Percentiles rank a stretch among this genome's conserved stretches.
phyloP scores from a whole-genome alignment of 2,113 vertebrate genomes.

The Neodontobutis hainanensis region DNA sequence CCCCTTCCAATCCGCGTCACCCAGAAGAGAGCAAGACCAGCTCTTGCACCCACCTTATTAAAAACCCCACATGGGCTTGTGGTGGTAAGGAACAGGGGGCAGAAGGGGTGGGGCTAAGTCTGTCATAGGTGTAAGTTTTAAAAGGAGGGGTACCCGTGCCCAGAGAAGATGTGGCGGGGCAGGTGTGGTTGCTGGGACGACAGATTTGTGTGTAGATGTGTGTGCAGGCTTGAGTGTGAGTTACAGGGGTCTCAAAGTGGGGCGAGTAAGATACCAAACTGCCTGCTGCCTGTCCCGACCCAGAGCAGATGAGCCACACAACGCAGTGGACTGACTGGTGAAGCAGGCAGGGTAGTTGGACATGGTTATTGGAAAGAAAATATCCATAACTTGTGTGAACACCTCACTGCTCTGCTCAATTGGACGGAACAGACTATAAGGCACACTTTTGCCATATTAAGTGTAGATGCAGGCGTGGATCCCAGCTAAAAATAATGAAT shows the following conservation, averaged over 20 bases:
- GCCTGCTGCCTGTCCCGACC: slow-evolving; percentile 7
- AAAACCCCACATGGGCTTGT: slow-evolving; percentile 71
- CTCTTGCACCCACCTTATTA: slow-evolving; percentile 76
- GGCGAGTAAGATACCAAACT: slow-evolving; percentile 24
- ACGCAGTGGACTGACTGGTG: background rate
- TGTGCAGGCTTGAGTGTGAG: slow-evolving; percentile 27
- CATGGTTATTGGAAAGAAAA: background rate
- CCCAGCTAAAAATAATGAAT: slow-evolving; percentile 80
- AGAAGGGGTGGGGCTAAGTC: slow-evolving; percentile 75
- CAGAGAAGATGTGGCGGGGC: slow-evolving; percentile 41
- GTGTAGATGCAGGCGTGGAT: slow-evolving; percentile 65
- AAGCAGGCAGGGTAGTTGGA: slow-evolving; percentile 9
- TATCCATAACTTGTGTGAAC: background rate
- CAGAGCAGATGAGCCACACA: slow-evolving; percentile 11
- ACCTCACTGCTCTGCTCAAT: slow-evolving; percentile 6
- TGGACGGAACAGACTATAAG: slow-evolving; percentile 45
- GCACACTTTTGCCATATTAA: slow-evolving; percentile 75
- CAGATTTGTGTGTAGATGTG: slow-evolving; percentile 37
- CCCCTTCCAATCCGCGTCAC: slow-evolving; percentile 74
- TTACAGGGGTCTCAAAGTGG: slow-evolving; percentile 43
- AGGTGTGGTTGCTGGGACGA: slow-evolving; percentile 43
- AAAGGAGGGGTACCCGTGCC: slow-evolving; percentile 52
- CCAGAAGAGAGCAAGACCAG: slow-evolving; percentile 80
- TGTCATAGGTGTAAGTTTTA: slow-evolving; percentile 65
- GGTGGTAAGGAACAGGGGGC: slow-evolving; percentile 58